These are phyloP conservation scores for Lasioglossum baleicum DNA, from an alignment of 1,140 invertebrate genomes.

Conservation along the genomic window DNA sequence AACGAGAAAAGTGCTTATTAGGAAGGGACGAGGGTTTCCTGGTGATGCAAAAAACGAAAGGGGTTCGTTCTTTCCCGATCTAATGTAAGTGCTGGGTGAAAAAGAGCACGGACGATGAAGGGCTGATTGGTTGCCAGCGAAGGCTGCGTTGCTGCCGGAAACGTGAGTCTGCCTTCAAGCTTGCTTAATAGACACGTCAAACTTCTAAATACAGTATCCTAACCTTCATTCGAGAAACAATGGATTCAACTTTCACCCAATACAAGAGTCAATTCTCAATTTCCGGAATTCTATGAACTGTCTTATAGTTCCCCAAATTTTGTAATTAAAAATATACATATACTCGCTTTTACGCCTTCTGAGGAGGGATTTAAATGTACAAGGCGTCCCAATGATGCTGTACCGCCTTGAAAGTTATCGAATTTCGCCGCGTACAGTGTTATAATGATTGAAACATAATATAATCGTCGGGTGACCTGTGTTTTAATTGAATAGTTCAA, in stretches of 20 bases:
- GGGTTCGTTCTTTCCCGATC: slow-evolving; percentile 30
- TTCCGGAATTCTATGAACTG: neutral
- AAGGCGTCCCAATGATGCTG: no score
- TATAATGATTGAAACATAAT: neutral
- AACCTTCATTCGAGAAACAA: slow-evolving; percentile 5
- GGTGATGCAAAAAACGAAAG: slow-evolving; percentile 12
- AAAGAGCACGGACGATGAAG: slow-evolving; percentile 7
- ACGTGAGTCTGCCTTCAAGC: slow-evolving; percentile 41
- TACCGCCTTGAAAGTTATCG: no score
- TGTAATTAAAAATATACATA: no score
- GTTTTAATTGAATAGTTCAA: neutral
- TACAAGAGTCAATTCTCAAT: neutral
- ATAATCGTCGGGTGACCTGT: neutral
- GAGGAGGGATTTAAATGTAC: no score
- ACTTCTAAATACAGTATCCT: slow-evolving; percentile 54
- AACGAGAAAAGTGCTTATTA: slow-evolving; percentile 62
- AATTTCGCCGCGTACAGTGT: no score
- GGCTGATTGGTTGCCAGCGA: slow-evolving; percentile 38
- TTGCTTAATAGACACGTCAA: slow-evolving; percentile 64
- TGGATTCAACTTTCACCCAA: neutral
- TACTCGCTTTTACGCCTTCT: no score
- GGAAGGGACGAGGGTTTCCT: slow-evolving; percentile 44
- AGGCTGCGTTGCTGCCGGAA: slow-evolving; percentile 52
- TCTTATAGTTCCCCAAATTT: neutral
- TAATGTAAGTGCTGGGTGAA: neutral